These are phyloP conservation scores for Eremophila alpestris DNA, from an alignment of 2,797 vertebrate species.

Conservation along the genomic window DNA sequence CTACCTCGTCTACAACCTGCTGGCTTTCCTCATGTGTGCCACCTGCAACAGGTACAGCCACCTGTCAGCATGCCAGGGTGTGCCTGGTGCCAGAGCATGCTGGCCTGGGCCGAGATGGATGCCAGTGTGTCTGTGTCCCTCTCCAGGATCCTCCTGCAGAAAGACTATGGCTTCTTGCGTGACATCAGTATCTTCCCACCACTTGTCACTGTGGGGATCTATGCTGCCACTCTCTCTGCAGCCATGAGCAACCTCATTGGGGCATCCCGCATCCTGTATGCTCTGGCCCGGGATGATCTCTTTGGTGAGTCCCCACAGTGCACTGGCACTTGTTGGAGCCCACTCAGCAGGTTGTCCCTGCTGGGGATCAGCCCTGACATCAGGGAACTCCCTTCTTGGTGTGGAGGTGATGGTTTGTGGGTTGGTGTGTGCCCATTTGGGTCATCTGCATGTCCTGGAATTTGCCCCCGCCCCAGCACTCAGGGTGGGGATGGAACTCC, in stretches of 20 bases:
- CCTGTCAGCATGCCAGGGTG: fast-evolving
- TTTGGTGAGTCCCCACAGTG: constrained; percentile 78
- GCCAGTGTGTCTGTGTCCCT: not conserved
- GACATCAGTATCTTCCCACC: constrained; percentile 89
- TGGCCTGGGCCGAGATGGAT: fast-evolving
- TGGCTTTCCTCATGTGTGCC: constrained; percentile 86
- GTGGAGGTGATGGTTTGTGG: not conserved
- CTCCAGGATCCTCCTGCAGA: constrained; percentile 82
- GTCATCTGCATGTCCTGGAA: not conserved
- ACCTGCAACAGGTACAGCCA: constrained; percentile 84
- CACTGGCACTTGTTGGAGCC: fast-evolving
- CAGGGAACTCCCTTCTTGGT: not conserved
- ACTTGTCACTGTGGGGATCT: constrained; percentile 86
- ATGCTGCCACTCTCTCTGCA: constrained; percentile 87
- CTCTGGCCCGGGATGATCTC: constrained; percentile 86
- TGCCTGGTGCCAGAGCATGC: not conserved
- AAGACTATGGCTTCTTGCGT: constrained; percentile 86
- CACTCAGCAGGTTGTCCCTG: not conserved
- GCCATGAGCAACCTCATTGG: constrained; percentile 93
- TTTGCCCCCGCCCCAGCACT: not conserved
- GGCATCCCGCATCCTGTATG: constrained; percentile 89
- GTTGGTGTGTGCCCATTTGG: not conserved
- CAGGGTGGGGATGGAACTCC: not conserved
- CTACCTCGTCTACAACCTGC: constrained; percentile 87
- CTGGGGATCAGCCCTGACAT: not conserved